Percentiles rank a stretch among this genome's conserved stretches.
Conservation (phyloP, 2,113 vertebrate species). For the Grantiella picta region DNA sequence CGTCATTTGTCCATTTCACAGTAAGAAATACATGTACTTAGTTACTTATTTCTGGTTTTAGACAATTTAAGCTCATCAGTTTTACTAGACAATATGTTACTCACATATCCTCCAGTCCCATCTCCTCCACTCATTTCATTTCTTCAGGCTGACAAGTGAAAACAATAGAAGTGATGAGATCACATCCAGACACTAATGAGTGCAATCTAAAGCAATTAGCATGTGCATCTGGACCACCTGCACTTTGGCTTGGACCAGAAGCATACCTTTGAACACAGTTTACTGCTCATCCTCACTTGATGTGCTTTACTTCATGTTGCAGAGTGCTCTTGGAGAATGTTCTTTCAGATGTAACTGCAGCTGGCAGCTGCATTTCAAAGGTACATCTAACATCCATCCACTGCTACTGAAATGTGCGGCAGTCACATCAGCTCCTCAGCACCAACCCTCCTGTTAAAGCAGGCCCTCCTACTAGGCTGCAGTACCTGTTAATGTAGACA, state of each 20-base stretch:
- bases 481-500: neutral
- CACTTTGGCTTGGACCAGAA: neutral
- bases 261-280: neutral
- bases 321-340: neutral
- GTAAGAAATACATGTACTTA: neutral
- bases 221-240: neutral
- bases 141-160: neutral
- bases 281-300: neutral
- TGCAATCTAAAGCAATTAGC: neutral
- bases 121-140: neutral
- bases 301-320: neutral
- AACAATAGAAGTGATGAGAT: neutral
- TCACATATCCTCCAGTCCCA: neutral
- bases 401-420: neutral
- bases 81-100: neutral
- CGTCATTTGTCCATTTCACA: neutral
- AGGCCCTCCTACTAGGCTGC: neutral
- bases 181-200: neutral
- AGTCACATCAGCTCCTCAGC: neutral
- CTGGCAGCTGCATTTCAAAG: neutral
- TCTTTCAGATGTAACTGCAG: neutral
- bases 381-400: neutral
- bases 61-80: neutral
- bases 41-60: neutral
- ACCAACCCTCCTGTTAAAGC: neutral